Conservation (phyloP, 64 coral and sea anemone genomes). For the Stichodactyla helianthus region DNA sequence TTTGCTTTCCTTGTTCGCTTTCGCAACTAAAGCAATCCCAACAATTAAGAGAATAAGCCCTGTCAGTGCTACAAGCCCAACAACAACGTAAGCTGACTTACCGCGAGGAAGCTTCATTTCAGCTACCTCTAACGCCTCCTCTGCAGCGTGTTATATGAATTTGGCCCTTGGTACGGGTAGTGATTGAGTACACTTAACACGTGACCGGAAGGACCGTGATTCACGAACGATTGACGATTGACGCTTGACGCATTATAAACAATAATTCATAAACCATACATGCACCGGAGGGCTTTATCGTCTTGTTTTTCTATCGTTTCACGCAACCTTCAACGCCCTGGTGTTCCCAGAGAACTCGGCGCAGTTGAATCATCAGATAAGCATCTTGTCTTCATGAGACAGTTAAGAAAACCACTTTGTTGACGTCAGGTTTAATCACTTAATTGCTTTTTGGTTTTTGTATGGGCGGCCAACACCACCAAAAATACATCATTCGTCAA, state of each 20-base stretch:
- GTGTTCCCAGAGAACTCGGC: no score
- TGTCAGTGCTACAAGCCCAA: conserved; percentile 1
- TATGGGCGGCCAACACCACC: no score
- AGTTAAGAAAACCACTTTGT: no score
- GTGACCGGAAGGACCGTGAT: not conserved
- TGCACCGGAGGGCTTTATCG: no score
- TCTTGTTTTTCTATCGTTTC: no score
- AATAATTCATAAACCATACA: no score
- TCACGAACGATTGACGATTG: not conserved
- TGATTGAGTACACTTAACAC: not conserved
- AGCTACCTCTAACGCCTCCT: not conserved
- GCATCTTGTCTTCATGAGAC: no score
- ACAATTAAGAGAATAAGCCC: conserved; percentile 62
- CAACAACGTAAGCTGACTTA: not conserved
- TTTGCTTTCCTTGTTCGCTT: not conserved
- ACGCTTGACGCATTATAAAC: not conserved
- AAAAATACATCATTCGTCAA: no score
- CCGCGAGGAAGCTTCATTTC: not conserved
- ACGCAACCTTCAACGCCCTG: no score
- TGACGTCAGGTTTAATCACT: no score
- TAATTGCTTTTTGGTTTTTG: no score
- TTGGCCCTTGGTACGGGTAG: not conserved
- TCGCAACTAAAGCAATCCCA: conserved; percentile 47
- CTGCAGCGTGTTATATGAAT: not conserved
- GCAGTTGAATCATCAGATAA: no score